A percentile compares a stretch with the other conserved stretches of the same genome.
Evolutionary conservation across 2,888 invertebrate species (phyloP).

Genomic region (Drosophila demipolita): DNA sequence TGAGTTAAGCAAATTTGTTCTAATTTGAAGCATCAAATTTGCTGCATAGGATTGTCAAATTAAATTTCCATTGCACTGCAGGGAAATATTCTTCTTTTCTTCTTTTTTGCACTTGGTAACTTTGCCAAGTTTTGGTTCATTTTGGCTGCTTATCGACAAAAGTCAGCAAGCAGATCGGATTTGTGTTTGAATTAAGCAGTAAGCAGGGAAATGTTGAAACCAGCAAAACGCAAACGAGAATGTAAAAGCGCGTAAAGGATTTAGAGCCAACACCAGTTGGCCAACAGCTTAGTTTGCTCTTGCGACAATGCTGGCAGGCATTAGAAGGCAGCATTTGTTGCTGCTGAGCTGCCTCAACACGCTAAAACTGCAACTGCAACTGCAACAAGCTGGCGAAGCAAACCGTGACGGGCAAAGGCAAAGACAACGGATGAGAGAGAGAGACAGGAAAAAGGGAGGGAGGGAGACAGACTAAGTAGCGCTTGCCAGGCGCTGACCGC

Average conservation of each 20-base stretch:
- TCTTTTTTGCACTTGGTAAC: constrained; percentile 17
- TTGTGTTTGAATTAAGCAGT: constrained; percentile 76
- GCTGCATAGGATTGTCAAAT: constrained; percentile 31
- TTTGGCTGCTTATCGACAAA: constrained; percentile 70
- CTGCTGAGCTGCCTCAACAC: constrained; percentile 47
- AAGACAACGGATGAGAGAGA: not conserved
- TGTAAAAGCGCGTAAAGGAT: constrained; percentile 55
- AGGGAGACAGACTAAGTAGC: constrained; percentile 55
- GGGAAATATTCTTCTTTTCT: not conserved
- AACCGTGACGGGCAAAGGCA: not conserved
- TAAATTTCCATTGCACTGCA: constrained; percentile 21
- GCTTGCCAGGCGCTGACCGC: constrained; percentile 50
- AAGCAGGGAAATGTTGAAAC: constrained; percentile 35
- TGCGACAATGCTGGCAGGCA: constrained; percentile 69
- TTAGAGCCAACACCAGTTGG: constrained; percentile 43
- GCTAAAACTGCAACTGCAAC: constrained; percentile 31
- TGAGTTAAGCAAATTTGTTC: not conserved
- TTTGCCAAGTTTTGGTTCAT: constrained; percentile 65
- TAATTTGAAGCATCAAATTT: constrained; percentile 16
- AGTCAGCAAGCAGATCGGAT: constrained; percentile 74
- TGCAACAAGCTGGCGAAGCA: constrained; percentile 35
- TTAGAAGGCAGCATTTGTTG: constrained; percentile 59
- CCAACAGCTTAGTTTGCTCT: constrained; percentile 43
- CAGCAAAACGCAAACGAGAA: constrained; percentile 50
- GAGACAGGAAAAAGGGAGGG: too few relatives aligned